Conservation (phyloP, 2,113 vertebrate species). For the Ictalurus punctatus region DNA sequence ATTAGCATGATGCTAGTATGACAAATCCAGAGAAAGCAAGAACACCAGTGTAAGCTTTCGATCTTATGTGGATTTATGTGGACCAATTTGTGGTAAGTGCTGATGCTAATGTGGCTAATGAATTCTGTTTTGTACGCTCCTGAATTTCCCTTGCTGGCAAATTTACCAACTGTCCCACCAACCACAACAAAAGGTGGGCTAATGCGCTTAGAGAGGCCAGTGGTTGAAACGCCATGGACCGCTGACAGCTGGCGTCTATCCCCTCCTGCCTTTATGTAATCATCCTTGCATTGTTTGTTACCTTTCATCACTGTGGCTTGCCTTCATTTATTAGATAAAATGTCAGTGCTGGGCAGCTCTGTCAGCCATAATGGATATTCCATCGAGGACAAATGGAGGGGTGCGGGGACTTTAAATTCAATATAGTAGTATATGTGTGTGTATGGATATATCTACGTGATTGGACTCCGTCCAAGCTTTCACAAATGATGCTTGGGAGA, state of each 20-base stretch:
- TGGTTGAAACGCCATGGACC: conserved; percentile 69
- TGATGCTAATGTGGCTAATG: conserved; percentile 86
- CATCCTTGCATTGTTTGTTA: conserved; percentile 68
- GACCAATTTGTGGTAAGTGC: conserved; percentile 77
- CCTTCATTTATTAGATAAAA: conserved; percentile 81
- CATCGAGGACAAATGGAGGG: conserved; percentile 65
- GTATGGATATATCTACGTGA: conserved; percentile 31
- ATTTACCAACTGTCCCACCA: conserved; percentile 62
- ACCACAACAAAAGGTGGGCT: conserved; percentile 76
- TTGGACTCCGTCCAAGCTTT: conserved; percentile 64
- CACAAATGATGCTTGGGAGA: conserved; percentile 62
- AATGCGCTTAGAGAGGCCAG: conserved; percentile 76
- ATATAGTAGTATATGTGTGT: conserved; percentile 64
- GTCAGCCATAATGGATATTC: conserved; percentile 77
- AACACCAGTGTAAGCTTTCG: not conserved
- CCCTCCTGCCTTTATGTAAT: conserved; percentile 67
- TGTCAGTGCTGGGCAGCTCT: conserved; percentile 73
- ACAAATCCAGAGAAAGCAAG: not conserved
- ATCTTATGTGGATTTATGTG: conserved; percentile 25
- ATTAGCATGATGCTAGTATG: not conserved
- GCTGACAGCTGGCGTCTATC: conserved; percentile 76
- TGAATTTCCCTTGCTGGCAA: conserved; percentile 55
- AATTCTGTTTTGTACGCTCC: conserved; percentile 79
- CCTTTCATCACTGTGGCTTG: conserved; percentile 62
- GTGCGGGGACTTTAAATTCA: conserved; percentile 69